Evolutionary conservation across 2,113 vertebrate species (phyloP).

Genomic region (Dasyurus viverrinus): DNA sequence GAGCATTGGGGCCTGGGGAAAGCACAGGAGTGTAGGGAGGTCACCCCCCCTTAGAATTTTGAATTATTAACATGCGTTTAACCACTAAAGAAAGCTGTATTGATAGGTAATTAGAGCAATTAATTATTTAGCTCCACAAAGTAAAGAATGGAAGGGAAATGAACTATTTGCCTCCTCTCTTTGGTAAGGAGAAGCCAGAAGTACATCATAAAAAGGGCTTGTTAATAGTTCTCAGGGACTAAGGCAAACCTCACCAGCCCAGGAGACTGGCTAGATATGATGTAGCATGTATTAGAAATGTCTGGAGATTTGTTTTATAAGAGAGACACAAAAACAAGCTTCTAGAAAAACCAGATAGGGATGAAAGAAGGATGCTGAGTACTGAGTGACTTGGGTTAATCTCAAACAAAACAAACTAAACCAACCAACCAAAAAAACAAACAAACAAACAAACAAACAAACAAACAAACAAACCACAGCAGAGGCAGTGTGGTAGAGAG

Average conservation of each 20-base stretch:
- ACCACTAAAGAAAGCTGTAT: slow-evolving; percentile 93
- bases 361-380: neutral
- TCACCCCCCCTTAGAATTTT: slow-evolving; percentile 86
- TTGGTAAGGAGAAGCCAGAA: slow-evolving; percentile 54
- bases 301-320: neutral
- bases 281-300: neutral
- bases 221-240: slow-evolving; percentile 67
- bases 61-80: slow-evolving; percentile 96
- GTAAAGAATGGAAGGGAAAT: slow-evolving; percentile 83
- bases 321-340: neutral
- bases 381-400: neutral
- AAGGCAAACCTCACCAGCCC: neutral
- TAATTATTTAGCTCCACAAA: slow-evolving; percentile 95
- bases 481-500: neutral
- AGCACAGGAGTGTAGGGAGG: slow-evolving; percentile 84
- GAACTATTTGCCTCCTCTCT: slow-evolving; percentile 65
- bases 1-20: slow-evolving; percentile 83
- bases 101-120: slow-evolving; percentile 92
- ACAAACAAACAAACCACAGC: neutral
- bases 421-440: neutral
- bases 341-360: neutral
- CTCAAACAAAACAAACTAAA: neutral
- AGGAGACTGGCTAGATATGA: neutral
- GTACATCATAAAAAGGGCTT: slow-evolving; percentile 63
- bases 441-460: too few relatives aligned